These are phyloP conservation scores for Mythimna ferrago DNA, from an alignment of 2,888 invertebrate species.

Conservation along the genomic window DNA sequence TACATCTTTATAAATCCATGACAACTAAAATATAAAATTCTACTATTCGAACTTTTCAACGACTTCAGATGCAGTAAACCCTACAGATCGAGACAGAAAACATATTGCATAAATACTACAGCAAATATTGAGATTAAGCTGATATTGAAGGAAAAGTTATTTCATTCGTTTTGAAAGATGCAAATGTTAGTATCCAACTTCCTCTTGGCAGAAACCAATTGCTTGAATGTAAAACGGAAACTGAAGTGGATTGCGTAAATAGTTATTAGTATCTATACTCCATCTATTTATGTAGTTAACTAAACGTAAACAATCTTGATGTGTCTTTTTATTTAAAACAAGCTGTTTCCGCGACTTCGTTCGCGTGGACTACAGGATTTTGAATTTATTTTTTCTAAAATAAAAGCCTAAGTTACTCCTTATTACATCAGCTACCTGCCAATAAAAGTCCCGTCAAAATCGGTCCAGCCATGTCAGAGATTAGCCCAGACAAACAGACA, in stretches of 20 bases:
- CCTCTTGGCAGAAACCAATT: constrained; percentile 9
- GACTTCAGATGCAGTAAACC: not conserved
- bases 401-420: too few relatives aligned
- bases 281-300: too few relatives aligned
- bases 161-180: constrained; percentile 40
- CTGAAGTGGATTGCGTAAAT: not conserved
- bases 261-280: not conserved
- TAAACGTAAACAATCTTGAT: too few relatives aligned
- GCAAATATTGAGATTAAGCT: constrained; percentile 48
- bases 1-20: too few relatives aligned
- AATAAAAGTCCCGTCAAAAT: too few relatives aligned
- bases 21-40: not conserved
- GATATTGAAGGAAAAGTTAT: constrained; percentile 38
- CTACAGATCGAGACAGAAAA: not conserved
- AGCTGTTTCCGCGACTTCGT: too few relatives aligned
- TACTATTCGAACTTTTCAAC: not conserved
- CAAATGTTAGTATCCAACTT: constrained; percentile 27
- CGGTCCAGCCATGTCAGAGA: too few relatives aligned
- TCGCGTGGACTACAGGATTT: too few relatives aligned
- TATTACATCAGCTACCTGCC: too few relatives aligned
- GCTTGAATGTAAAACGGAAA: constrained; percentile 15
- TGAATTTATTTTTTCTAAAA: too few relatives aligned
- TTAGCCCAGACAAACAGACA: too few relatives aligned
- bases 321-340: too few relatives aligned
- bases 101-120: not conserved